Percentiles rank a stretch among this genome's conserved stretches.
Conservation (phyloP, 2,113 vertebrate species). For the Elephas maximus region DNA sequence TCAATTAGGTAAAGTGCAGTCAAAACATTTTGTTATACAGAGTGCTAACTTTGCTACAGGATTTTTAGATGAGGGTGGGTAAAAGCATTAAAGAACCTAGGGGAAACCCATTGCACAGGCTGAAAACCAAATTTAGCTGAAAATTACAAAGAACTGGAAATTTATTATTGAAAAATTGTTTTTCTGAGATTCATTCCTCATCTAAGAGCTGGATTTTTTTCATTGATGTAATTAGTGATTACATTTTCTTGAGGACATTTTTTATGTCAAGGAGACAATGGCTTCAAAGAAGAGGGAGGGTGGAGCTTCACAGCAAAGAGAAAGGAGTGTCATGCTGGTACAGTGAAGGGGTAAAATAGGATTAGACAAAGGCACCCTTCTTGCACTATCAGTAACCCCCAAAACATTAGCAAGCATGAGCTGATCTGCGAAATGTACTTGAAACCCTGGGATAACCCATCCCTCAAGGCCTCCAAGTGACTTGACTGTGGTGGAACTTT, state of each 20-base stretch:
- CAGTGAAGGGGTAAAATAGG: not conserved
- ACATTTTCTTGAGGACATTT: conserved; percentile 56
- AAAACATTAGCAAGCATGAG: not conserved
- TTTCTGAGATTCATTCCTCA: conserved; percentile 47
- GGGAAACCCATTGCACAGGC: not conserved
- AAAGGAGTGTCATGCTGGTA: not conserved
- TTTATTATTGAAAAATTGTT: conserved; percentile 56
- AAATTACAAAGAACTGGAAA: conserved; percentile 56
- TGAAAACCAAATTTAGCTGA: conserved; percentile 3
- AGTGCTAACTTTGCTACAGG: not conserved
- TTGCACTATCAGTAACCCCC: not conserved
- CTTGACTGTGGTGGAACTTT: not conserved
- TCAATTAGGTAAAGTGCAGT: not conserved
- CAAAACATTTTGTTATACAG: not conserved
- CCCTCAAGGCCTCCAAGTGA: not conserved
- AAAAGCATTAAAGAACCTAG: not conserved
- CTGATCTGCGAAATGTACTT: not conserved
- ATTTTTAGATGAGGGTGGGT: not conserved
- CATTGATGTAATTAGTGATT: conserved; percentile 64
- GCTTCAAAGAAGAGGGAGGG: not conserved
- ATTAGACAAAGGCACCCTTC: not conserved
- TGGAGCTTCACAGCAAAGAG: not conserved
- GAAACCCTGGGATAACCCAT: not conserved
- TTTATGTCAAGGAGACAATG: conserved; percentile 39
- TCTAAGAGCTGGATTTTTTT: conserved; percentile 16